Evolutionary conservation across 2,888 invertebrate species (phyloP).

Genomic region (Unio pictorum): DNA sequence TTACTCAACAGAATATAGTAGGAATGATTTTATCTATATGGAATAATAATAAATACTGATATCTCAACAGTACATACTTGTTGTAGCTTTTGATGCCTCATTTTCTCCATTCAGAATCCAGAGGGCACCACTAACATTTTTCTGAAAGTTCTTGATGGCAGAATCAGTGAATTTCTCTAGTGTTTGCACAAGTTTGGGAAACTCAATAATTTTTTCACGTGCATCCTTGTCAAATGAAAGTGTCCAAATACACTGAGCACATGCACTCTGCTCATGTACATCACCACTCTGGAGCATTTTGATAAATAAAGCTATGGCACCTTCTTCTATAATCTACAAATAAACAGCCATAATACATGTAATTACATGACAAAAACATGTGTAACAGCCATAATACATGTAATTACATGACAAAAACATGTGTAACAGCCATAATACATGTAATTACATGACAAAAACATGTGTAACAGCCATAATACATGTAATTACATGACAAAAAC

Average conservation of each 20-base stretch:
- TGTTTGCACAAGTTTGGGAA: conserved; percentile 43
- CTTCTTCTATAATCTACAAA: conserved; percentile 58
- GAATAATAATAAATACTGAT: too few species aligned
- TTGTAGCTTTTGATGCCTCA: conserved; percentile 22
- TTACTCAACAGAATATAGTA: too few species aligned
- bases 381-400: too few species aligned
- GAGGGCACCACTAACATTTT: conserved; percentile 53
- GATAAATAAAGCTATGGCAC: conserved; percentile 48
- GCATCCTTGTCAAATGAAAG: conserved; percentile 62
- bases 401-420: too few species aligned
- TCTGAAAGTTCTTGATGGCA: conserved; percentile 47
- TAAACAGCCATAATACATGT: background rate
- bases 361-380: too few species aligned
- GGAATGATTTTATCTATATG: too few species aligned
- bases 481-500: too few species aligned
- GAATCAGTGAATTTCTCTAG: conserved; percentile 51
- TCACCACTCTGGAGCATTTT: conserved; percentile 53
- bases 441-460: too few species aligned
- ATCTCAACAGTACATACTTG: too few species aligned
- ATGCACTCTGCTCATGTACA: conserved; percentile 51
- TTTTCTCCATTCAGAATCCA: conserved; percentile 62
- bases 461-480: too few species aligned
- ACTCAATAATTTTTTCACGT: conserved; percentile 42
- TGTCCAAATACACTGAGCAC: conserved; percentile 58
- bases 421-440: too few species aligned